Conservation (phyloP, 2,113 vertebrate genomes). For the Cyanoramphus novaezelandiae region DNA sequence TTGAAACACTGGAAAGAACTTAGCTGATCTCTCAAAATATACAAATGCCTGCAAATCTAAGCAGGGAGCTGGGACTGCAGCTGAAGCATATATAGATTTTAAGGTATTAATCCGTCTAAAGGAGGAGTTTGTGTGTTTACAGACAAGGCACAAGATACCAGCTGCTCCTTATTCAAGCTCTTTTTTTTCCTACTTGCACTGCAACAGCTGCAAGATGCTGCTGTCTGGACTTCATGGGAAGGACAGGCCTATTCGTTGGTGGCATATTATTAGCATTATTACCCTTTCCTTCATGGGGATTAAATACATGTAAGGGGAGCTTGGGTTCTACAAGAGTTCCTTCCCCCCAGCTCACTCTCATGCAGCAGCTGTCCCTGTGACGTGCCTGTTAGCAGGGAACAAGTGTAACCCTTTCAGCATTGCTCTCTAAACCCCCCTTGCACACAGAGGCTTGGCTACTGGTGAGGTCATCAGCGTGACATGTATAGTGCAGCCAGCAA, state of each 20-base stretch:
- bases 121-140: not conserved
- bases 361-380: constrained; percentile 31
- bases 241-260: not conserved
- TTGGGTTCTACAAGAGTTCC: not conserved
- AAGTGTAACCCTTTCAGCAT: not conserved
- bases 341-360: not conserved
- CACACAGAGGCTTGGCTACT: not conserved
- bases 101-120: not conserved
- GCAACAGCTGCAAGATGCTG: constrained; percentile 33
- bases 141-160: constrained; percentile 3
- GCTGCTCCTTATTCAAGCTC: constrained; percentile 18
- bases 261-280: constrained; percentile 1
- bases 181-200: not conserved
- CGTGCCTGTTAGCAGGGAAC: constrained; percentile 18
- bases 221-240: not conserved
- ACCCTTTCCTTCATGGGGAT: not conserved
- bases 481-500: not conserved
- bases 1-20: not conserved
- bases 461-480: not conserved
- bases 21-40: not conserved
- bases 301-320: not conserved
- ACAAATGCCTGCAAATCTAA: not conserved
- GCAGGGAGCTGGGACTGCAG: not conserved
- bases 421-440: not conserved
- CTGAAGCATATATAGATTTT: not conserved